Base-by-base conservation (phyloP, 2,797 vertebrate genomes). In the Karalla daura region DNA sequence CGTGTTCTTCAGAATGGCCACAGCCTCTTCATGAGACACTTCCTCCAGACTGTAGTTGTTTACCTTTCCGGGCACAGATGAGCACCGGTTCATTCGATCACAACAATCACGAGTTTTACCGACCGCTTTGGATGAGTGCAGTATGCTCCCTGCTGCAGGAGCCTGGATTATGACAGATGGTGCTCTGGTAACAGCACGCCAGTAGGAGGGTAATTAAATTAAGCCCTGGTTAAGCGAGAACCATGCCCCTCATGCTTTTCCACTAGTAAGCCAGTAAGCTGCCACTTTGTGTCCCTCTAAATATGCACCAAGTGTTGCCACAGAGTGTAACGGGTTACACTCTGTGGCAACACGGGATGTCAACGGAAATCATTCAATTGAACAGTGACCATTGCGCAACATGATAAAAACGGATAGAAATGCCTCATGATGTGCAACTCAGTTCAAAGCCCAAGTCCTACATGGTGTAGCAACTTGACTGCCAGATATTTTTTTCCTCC, bases 11-110 rank as follows among this genome's bases (percentile, higher is more conserved):
- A 99, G 70, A 88, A 99, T 96, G 8, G 95, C 95, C 89, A 99
- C 97, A 1, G 97, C 97, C 81, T 99, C 97, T 90, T 98, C 97
- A 23, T 99, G 97, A 37, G 96, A 97, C 56, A 98, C 96, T 86
- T 98, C 97, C 93, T 98, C 97, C 93, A 99, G 93, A 83, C 95
- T 96, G 93, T 97, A 98, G 88, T 97, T 97, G 91, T 98, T 98
- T 73, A 99, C 96, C 97, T 99, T 81, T 55, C 58, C 18, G 13
- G 35, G 74, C 25, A 84, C 32, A 68, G 15, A 74, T 18, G 55
- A 70, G 33, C 17, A 25, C 45, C 18, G 17, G 39, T 28, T 46
- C 43, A 36, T 65, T 61, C 53, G 55, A 9, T 47, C 18, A 21
- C 13, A 18, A 5, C 53, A 59, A 9, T 47, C 18, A 21, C 13